Percentiles rank a stretch among this genome's conserved stretches.
Conservation (phyloP, 2,113 vertebrate species). For the Rhinolophus sinicus region DNA sequence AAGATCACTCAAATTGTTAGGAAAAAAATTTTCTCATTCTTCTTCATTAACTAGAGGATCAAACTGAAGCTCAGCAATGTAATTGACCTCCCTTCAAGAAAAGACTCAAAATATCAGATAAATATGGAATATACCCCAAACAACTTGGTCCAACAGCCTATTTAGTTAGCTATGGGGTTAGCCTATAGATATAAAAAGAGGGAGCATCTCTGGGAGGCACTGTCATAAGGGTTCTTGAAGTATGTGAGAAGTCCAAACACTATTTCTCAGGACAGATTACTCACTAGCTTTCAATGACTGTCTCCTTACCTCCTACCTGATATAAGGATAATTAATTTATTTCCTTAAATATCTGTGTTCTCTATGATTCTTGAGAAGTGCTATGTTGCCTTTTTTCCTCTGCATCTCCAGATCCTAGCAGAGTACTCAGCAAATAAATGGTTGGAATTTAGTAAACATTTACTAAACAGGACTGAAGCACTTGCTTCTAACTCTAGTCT, state of each 20-base stretch:
- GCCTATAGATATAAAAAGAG: neutral
- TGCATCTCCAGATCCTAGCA: neutral
- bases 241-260: neutral
- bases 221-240: neutral
- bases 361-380: neutral
- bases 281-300: neutral
- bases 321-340: neutral
- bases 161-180: neutral
- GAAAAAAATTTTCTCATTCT: slow-evolving; percentile 35
- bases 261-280: neutral
- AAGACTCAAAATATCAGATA: slow-evolving; percentile 6
- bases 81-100: neutral
- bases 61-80: slow-evolving; percentile 15
- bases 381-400: neutral
- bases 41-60: neutral
- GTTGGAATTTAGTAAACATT: neutral
- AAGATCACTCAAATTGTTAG: neutral
- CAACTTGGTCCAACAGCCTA: neutral
- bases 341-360: slow-evolving; percentile 23
- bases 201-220: neutral
- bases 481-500: neutral
- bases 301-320: neutral
- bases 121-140: neutral
- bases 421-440: neutral
- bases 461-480: slow-evolving; percentile 9